Evolutionary conservation across 2,797 vertebrate genomes (phyloP).

Genomic region (Gymnodraco acuticeps): DNA sequence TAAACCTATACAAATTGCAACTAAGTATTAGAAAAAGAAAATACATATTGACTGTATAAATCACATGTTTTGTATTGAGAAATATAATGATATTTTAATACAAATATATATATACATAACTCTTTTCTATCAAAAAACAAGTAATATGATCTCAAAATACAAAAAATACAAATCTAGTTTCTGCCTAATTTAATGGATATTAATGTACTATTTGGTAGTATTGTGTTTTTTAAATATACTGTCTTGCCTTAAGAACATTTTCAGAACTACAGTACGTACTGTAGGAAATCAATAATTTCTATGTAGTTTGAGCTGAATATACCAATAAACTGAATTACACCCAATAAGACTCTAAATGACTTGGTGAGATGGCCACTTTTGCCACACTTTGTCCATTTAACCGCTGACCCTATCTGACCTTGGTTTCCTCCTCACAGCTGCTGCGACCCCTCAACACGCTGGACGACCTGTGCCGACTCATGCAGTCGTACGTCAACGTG

Average conservation of each 20-base stretch:
- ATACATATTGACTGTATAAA: no score
- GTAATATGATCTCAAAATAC: no score
- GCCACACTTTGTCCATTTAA: constrained; percentile 19
- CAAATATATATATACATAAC: no score
- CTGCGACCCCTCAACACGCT: constrained; percentile 97
- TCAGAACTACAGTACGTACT: background rate
- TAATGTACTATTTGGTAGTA: background rate
- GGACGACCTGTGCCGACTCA: constrained; percentile 96
- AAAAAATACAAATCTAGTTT: no score
- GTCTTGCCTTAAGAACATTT: background rate
- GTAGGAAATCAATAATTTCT: no score
- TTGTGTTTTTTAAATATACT: background rate
- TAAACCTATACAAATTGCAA: no score
- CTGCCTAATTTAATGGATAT: background rate
- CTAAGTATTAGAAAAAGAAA: no score
- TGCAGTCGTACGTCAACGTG: constrained; percentile 92
- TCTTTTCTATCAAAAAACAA: no score
- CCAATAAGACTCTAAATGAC: constrained; percentile 27
- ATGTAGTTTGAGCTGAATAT: no score
- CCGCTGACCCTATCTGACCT: constrained; percentile 1
- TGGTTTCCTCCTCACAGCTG: constrained; percentile 81
- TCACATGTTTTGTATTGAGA: no score
- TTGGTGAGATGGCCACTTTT: constrained; percentile 38
- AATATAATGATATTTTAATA: no score
- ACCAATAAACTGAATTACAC: background rate